These are phyloP conservation scores for Ardeotis arabs DNA, from an alignment of 2,113 vertebrate genomes.

Conservation along the genomic window DNA sequence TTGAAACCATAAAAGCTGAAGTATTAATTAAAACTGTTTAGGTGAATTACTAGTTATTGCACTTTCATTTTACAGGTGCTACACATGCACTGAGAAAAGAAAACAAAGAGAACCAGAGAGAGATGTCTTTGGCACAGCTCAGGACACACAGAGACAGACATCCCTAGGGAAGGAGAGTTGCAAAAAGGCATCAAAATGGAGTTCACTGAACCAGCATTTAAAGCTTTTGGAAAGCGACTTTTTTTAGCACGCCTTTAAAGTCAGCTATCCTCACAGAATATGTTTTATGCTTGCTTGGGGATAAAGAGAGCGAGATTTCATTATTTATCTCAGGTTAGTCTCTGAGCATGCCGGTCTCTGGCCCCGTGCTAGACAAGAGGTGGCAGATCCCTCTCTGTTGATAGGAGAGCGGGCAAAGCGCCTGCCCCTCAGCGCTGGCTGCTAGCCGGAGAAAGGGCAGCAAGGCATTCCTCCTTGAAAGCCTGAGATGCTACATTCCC, in stretches of 20 bases:
- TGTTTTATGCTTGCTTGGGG: slow-evolving; percentile 12
- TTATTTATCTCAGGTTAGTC: not conserved
- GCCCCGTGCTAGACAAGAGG: not conserved
- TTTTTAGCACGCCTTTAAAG: slow-evolving; percentile 45
- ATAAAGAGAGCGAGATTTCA: not conserved
- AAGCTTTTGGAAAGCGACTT: slow-evolving; percentile 7
- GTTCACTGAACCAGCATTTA: not conserved
- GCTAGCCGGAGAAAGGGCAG: not conserved
- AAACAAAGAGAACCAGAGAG: not conserved
- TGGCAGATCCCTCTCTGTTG: not conserved
- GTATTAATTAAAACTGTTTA: not conserved
- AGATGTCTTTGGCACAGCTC: not conserved
- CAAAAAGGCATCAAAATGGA: slow-evolving; percentile 45
- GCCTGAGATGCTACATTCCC: not conserved
- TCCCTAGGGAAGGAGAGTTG: slow-evolving; percentile 6
- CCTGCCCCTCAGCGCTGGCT: not conserved
- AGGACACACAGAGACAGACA: not conserved
- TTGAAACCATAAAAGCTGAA: not conserved
- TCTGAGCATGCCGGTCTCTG: not conserved
- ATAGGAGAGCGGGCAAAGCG: rapidly evolving
- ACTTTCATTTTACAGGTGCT: not conserved
- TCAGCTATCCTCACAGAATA: not conserved
- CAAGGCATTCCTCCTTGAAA: not conserved
- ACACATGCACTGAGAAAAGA: not conserved
- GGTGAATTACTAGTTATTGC: not conserved